Base-by-base conservation (phyloP, 2,113 vertebrate species). In the Rutilus rutilus region DNA sequence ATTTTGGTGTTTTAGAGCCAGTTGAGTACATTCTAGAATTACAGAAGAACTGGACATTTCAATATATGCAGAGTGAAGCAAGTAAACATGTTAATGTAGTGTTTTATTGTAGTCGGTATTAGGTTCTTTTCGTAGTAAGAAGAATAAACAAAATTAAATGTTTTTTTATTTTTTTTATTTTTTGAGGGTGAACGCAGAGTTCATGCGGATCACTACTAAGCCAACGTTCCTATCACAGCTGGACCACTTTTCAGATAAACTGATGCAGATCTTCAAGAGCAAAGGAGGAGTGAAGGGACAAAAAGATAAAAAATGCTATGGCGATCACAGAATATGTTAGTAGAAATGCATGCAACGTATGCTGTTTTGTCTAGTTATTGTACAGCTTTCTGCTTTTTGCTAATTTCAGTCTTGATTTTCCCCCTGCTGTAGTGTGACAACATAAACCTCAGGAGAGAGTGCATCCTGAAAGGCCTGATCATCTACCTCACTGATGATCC, bases 1-100 rank as follows among this genome's bases (percentile, higher is more conserved):
- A 87, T 87, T 87, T 87, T 87, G 36, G 21, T 84, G 64, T 86
- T 81, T 5, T 86, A 69, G 78, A 86, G 42, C 85, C 64, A 3
- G 64, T 86, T 86, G 77, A 86, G 47, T 86, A 81, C 50, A 71
- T 86, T 25, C 76, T 71, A 86, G 78, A 86, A 39, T 50, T 65
- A 8, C 76, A 81, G 47, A 81, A 65, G 52, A 81, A 60, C 36
- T 71, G 77, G 64, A 71, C 62, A 10, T 86, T 30, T 84, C 76
- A 87, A n/a, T 84, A 73, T 30, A 84, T 84, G n/a, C 9, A 45
- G 71, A 47, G 14, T 75, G 71, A 75, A 47, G 23, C 25, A 75
- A 73, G 33, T 73, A 47, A 47, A 5, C 33, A 47, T 47, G 45
- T 47, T 47, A 12, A 12, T 47, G 45, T 47, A 12, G 45, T 12